Conservation (phyloP, 53 echinoderm and acorn worm genomes). For the Antedon mediterranea region DNA sequence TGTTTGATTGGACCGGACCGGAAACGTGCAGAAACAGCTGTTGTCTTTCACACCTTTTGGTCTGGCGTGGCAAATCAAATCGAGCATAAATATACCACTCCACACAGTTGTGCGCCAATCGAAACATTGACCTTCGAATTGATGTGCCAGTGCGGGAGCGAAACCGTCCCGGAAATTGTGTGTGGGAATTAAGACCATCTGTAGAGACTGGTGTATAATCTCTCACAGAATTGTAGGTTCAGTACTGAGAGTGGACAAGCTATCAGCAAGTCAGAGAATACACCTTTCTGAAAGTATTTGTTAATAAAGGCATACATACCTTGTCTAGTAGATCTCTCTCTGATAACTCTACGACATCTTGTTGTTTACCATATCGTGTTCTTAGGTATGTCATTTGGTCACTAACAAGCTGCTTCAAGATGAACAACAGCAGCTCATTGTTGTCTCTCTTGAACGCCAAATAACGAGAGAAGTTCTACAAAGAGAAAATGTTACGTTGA, state of each 20-base stretch:
- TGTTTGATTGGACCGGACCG: too few species aligned
- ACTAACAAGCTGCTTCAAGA: slow-evolving; percentile 74
- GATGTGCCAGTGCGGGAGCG: too few species aligned
- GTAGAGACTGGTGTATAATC: too few species aligned
- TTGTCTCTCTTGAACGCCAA: slow-evolving; percentile 94
- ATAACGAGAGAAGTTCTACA: slow-evolving; percentile 86
- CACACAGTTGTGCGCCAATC: too few species aligned
- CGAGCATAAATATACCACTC: too few species aligned
- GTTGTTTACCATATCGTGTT: slow-evolving; percentile 87
- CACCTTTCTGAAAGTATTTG: neutral
- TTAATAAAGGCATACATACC: slow-evolving; percentile 16
- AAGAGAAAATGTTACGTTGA: neutral
- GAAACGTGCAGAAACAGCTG: too few species aligned
- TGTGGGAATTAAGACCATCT: too few species aligned
- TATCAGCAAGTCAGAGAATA: neutral
- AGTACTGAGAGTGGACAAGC: neutral
- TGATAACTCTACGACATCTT: slow-evolving; percentile 82
- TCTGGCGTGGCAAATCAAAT: too few species aligned
- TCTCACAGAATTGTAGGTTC: neutral
- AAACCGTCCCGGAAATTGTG: too few species aligned
- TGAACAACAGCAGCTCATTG: slow-evolving; percentile 87
- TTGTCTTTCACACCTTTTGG: too few species aligned
- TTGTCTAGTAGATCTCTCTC: slow-evolving; percentile 90
- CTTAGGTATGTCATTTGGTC: slow-evolving; percentile 86
- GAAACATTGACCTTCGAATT: too few species aligned